A percentile compares a stretch with the other conserved stretches of the same genome.
These are phyloP conservation scores for Ceryle rudis DNA, from an alignment of 2,797 vertebrate species.

Conservation along the genomic window DNA sequence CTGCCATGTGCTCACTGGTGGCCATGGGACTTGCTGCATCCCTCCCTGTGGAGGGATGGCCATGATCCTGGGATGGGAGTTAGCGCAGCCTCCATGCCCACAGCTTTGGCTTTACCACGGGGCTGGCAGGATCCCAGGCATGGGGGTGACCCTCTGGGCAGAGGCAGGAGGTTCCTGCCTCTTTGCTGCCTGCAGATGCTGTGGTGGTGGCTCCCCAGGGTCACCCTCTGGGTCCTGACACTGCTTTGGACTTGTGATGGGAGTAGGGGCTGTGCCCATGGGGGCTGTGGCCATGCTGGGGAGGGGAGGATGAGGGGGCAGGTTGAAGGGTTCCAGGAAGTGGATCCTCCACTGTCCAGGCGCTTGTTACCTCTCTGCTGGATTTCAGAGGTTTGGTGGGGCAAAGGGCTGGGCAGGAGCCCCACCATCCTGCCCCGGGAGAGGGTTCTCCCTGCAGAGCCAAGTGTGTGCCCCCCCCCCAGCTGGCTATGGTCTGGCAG, in stretches of 20 bases:
- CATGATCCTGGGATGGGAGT: accelerated
- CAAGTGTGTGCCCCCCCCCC: not conserved
- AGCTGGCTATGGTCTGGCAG: not conserved
- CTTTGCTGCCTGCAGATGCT: accelerated
- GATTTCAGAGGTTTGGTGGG: slow-evolving; percentile 27
- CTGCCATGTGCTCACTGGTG: accelerated
- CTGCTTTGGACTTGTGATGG: not conserved
- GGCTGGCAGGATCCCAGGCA: not conserved
- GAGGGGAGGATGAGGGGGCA: not conserved
- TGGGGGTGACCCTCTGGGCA: not conserved
- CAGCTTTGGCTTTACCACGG: not conserved
- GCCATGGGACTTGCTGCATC: not conserved
- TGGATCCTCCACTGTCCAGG: accelerated
- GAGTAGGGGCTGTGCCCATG: not conserved
- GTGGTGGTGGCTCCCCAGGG: accelerated
- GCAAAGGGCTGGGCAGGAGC: not conserved
- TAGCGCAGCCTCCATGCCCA: not conserved
- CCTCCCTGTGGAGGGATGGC: not conserved
- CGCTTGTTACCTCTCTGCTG: not conserved
- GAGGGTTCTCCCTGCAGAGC: not conserved
- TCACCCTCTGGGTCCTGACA: accelerated
- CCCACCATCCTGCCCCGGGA: not conserved
- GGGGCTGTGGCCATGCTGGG: not conserved
- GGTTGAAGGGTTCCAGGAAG: not conserved
- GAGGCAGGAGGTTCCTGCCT: not conserved